Evolutionary conservation across 2,888 invertebrate species (phyloP), one percentile per base, ranked within the genome.

Genomic region (Apantesis nais): DNA sequence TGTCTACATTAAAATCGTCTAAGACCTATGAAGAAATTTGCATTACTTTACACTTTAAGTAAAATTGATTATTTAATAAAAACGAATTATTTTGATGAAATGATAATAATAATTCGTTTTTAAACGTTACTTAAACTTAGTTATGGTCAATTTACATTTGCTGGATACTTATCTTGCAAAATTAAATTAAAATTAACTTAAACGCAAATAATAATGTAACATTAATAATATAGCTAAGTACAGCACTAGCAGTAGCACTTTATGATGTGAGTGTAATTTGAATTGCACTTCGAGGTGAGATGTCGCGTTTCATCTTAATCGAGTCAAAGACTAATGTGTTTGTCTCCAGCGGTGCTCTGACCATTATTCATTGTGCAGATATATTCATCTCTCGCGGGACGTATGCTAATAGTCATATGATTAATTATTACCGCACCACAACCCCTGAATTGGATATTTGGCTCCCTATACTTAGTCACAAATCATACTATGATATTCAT

Each of bases 241-340:
- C 29, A 29, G 0, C 29, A 0, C 5, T 5, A 34, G 8, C 8
- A 29, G 25, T 14, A 1, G n/a, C 22, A 48, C 44, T 48, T 63
- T 37, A 31, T 16, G 25, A 65, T 9, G n/a, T n/a, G n/a, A n/a
- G n/a, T n/a, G n/a, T 44, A 16, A 31, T 63, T 44, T 44, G 11
- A 44, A 25, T 14, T 63, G 29, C 25, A 16, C 8, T 29, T 63
- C 22, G 63, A 63, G 31, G 52, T 31, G n/a, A 62, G 34, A 29
- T 55, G 55, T 71, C 31, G 64, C 66, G 63, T 70, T 72, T 66
- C 12, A 68, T 70, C 70, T 74, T 48, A 75, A 78, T 86, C 84
- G 78, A 83, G 76, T 77, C 66, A 67, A 71, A 80, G 84, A 87
- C 84, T 83, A 85, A 84, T 84, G 70, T 77, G 76, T 74, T 76